Conservation (phyloP, 2,113 vertebrate genomes). For the Nycticebus coucang region DNA sequence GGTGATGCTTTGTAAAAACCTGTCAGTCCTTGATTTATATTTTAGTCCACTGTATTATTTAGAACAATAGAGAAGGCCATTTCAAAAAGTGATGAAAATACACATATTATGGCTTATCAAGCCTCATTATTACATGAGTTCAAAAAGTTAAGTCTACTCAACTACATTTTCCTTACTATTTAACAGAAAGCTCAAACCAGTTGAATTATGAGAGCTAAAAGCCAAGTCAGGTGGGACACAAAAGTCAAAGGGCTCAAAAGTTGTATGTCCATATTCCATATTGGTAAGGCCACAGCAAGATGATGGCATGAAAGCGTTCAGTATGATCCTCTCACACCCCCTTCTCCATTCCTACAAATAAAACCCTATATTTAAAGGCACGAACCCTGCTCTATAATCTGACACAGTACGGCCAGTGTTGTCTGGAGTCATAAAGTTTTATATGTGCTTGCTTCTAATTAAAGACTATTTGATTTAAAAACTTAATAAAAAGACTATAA, state of each 20-base stretch:
- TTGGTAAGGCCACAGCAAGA: background rate
- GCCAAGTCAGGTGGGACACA: constrained; percentile 5
- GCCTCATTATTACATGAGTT: constrained; percentile 9
- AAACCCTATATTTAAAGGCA: background rate
- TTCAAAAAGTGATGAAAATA: constrained; percentile 4
- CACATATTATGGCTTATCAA: background rate
- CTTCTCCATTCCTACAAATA: background rate
- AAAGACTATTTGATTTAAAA: constrained; percentile 67
- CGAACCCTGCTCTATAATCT: background rate
- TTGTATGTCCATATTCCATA: constrained; percentile 22
- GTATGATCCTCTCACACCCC: background rate
- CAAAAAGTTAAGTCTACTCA: background rate
- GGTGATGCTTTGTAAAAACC: background rate
- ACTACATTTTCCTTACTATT: constrained; percentile 20
- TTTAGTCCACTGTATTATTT: background rate
- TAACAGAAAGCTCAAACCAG: constrained; percentile 51
- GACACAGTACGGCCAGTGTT: constrained; percentile 47
- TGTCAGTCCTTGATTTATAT: background rate
- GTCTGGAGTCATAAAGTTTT: constrained; percentile 55
- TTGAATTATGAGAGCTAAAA: constrained; percentile 40
- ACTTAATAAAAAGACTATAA: constrained; percentile 68
- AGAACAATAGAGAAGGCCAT: constrained; percentile 5
- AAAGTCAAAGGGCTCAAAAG: constrained; percentile 38
- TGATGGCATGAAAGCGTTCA: background rate
- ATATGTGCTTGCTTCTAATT: constrained; percentile 60